These are phyloP conservation scores for Anniella stebbinsi DNA, from an alignment of 2,797 vertebrate genomes.

Conservation along the genomic window DNA sequence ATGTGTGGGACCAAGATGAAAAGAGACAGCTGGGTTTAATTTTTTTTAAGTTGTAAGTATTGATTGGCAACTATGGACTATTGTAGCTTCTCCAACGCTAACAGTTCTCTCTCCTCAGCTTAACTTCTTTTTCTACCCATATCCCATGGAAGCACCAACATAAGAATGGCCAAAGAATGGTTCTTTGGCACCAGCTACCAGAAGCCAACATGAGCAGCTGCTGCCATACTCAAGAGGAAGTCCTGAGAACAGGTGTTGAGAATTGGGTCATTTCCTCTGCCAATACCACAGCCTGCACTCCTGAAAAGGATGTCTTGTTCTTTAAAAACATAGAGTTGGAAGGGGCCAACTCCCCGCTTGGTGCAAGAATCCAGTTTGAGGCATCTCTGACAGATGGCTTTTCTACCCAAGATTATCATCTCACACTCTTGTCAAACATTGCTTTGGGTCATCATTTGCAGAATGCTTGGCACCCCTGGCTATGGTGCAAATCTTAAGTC, in stretches of 20 bases:
- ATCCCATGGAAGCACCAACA: not conserved
- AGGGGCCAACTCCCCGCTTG: too few species aligned
- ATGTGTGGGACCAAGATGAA: not conserved
- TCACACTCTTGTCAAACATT: not conserved
- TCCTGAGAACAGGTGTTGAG: not conserved
- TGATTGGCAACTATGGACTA: not conserved
- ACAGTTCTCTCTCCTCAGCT: not conserved
- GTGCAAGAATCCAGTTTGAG: too few species aligned
- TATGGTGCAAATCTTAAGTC: not conserved
- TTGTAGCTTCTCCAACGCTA: not conserved
- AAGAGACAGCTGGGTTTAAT: not conserved
- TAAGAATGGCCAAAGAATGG: not conserved
- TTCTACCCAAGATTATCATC: not conserved
- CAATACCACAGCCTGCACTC: not conserved
- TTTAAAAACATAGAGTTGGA: not conserved
- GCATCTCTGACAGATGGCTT: not conserved
- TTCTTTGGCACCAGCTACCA: not conserved
- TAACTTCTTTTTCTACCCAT: not conserved
- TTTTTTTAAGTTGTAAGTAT: not conserved
- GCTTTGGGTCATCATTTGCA: not conserved
- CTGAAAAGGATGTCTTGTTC: not conserved
- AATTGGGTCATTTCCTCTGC: not conserved
- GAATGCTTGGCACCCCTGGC: not conserved
- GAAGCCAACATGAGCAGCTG: not conserved
- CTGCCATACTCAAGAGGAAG: too few species aligned